phyloP scores from a whole-genome alignment of 2,113 vertebrate species.

The Halcyon malimbica region DNA sequence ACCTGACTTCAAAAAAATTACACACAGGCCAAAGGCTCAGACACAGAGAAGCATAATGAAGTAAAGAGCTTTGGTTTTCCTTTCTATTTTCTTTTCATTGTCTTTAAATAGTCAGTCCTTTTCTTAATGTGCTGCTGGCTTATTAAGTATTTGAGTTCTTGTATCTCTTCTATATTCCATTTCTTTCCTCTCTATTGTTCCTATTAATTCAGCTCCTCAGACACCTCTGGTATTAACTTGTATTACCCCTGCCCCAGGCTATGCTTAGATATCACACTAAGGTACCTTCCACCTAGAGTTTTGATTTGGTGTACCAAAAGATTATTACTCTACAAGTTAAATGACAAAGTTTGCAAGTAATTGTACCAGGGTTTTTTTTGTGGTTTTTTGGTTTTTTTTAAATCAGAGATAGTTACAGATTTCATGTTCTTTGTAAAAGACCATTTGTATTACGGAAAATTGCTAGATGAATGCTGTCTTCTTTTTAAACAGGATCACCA shows the following conservation, averaged over 20 bases:
- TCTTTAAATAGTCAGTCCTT: neutral
- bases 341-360: neutral
- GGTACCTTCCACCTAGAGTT: fast-evolving
- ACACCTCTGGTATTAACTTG: neutral
- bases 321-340: neutral
- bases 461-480: neutral
- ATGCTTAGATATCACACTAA: neutral
- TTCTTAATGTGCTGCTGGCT: neutral
- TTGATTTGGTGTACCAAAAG: neutral
- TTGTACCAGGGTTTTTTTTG: neutral
- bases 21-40: fast-evolving
- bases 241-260: neutral
- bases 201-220: neutral
- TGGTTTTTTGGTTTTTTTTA: neutral
- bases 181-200: neutral
- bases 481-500: neutral
- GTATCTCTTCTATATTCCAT: neutral
- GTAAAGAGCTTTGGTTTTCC: neutral
- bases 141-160: neutral
- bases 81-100: neutral
- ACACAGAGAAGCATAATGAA: neutral
- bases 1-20: neutral
- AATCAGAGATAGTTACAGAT: neutral
- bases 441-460: neutral
- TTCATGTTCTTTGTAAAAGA: neutral